Evolutionary conservation across 2,888 invertebrate genomes (phyloP), one percentile per base, ranked within the genome.

Genomic region (Trachelus stipa): DNA sequence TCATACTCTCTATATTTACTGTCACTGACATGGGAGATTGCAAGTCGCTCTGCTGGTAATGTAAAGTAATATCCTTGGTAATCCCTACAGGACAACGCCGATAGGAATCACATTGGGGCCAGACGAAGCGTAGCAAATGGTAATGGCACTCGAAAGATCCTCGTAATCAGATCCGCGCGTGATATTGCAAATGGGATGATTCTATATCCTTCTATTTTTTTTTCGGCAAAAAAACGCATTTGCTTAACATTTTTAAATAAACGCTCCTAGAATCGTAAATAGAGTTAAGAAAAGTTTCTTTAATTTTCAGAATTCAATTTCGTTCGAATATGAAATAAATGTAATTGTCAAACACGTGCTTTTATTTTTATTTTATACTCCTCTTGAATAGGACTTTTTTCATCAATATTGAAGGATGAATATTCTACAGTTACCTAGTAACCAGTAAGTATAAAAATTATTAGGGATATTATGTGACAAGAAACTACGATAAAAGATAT

Each of bases 31-130:
- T 56, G 23, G 40, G 56, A 56, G 56, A 56, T 56, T 56, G 23
- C 79, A 77, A 79, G 78, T 83, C 79, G 79, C 74, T 78, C 79
- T 77, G 69, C 73, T 76, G 79, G 76, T 80, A 79, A 77, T 76
- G 76, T 71, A 40, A 73, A 34, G 37, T 68, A 56, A 56, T 56
- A 56, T 56, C 56, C 56, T 56, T 56, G 30, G 68, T 33, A 73
- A 34, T 34, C 34, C 31, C 68, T 30, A 34, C 34, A 15, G 15
- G 56, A 76, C 73, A 73, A 76, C 73, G 71, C 68, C 30, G 56
- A 73, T 75, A 79, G 30, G 76, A 81, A 76, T 77, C 76, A 75
- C 79, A 77, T 75, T 74, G 74, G 76, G 75, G 34, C 80, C 77
- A 81, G 78, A 79, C 79, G 80, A 80, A 37, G 75, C 73, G 40